Evolutionary conservation across 2,113 vertebrate genomes (phyloP).

Genomic region (Coreoperca whiteheadi): DNA sequence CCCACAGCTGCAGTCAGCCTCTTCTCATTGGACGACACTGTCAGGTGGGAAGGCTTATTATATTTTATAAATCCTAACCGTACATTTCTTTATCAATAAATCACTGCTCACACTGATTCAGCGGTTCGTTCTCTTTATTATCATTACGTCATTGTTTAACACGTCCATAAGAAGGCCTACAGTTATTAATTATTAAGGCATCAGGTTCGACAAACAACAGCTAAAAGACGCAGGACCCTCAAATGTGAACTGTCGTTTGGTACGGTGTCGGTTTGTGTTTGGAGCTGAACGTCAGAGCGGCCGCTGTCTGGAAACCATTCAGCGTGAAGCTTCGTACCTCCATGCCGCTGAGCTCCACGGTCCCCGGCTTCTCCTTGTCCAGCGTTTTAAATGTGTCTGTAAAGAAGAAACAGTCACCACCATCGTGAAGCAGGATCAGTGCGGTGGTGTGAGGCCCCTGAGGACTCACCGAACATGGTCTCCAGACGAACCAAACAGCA

Average conservation of each 20-base stretch:
- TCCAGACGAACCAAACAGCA: slow-evolving; percentile 88
- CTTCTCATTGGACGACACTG: background rate
- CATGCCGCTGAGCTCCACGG: slow-evolving; percentile 79
- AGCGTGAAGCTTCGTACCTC: slow-evolving; percentile 74
- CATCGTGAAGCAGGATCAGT: background rate
- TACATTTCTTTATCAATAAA: slow-evolving; percentile 64
- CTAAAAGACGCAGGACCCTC: too few relatives aligned
- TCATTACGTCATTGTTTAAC: background rate
- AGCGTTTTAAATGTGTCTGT: slow-evolving; percentile 86
- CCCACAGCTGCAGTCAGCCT: slow-evolving; percentile 5
- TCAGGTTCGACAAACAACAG: too few relatives aligned
- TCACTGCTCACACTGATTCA: background rate
- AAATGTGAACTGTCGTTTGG: too few relatives aligned
- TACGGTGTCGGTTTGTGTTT: too few relatives aligned
- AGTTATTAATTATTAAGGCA: too few relatives aligned
- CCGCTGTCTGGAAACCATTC: too few relatives aligned
- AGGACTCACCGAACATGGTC: slow-evolving; percentile 87
- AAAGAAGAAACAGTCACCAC: background rate
- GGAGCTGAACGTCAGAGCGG: slow-evolving; percentile 18
- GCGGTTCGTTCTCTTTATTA: background rate
- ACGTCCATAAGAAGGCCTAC: background rate
- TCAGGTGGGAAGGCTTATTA: background rate
- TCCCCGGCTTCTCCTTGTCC: slow-evolving; percentile 83
- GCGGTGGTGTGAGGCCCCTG: background rate
- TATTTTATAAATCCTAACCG: background rate